Percentiles rank a stretch among this genome's conserved stretches.
phyloP scores from a whole-genome alignment of 2,888 invertebrate genomes.

The Drosophila neonasuta region DNA sequence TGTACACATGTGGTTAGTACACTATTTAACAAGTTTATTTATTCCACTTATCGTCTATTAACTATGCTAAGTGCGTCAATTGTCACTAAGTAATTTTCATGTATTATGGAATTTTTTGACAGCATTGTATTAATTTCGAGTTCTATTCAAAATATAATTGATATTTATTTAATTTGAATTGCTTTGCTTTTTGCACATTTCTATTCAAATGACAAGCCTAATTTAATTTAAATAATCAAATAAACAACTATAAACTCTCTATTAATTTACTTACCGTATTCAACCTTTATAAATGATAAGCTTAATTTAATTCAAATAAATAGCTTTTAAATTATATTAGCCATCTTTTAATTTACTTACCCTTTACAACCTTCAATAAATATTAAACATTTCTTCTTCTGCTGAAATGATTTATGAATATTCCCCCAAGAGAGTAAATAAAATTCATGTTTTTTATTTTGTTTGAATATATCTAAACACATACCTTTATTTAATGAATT shows the following conservation, averaged over 20 bases:
- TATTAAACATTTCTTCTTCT: neutral
- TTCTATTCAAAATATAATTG: neutral
- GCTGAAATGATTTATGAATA: neutral
- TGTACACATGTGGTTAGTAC: slow-evolving; percentile 9
- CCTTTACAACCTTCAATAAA: neutral
- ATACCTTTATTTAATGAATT: slow-evolving; percentile 81
- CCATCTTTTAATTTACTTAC: neutral
- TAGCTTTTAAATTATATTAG: too few relatives aligned
- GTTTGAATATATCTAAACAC: slow-evolving; percentile 81
- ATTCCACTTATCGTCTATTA: slow-evolving; percentile 9
- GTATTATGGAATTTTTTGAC: slow-evolving; percentile 9
- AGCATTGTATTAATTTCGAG: neutral
- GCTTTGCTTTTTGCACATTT: neutral
- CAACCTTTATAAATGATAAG: neutral
- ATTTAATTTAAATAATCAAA: neutral
- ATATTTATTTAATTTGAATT: neutral
- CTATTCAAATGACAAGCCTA: neutral
- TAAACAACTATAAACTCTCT: too few relatives aligned
- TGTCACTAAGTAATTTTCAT: slow-evolving; percentile 9
- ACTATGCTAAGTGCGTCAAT: slow-evolving; percentile 19
- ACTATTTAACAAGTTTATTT: slow-evolving; percentile 17
- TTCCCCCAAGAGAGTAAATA: slow-evolving; percentile 5
- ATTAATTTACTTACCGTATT: too few relatives aligned
- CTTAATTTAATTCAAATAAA: neutral
- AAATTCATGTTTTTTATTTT: slow-evolving; percentile 50